Evolutionary conservation across 2,113 vertebrate genomes (phyloP).

Genomic region (Amia ocellicauda): DNA sequence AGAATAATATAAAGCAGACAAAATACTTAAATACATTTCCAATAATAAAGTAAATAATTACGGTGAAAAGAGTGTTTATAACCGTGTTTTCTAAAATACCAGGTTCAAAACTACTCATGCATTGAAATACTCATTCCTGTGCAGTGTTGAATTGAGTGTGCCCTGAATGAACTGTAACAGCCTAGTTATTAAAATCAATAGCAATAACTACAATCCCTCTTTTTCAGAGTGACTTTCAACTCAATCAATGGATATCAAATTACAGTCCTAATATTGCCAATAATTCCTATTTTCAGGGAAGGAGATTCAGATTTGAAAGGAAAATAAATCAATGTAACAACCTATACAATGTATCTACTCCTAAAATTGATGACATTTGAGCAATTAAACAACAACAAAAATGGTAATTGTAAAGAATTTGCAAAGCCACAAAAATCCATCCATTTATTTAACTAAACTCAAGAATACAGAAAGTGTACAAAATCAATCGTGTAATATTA

Average conservation of each 20-base stretch:
- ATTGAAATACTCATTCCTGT: conserved; percentile 20
- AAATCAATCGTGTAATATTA: too few species aligned
- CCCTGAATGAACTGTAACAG: conserved; percentile 65
- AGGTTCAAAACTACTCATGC: not conserved
- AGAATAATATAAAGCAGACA: too few species aligned
- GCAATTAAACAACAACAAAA: not conserved
- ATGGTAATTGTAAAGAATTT: too few species aligned
- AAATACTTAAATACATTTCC: too few species aligned
- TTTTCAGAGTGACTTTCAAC: conserved; percentile 60
- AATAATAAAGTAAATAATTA: too few species aligned
- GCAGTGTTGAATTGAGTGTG: conserved; percentile 40
- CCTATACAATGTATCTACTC: not conserved
- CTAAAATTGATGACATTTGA: conserved; percentile 12
- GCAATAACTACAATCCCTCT: conserved; percentile 70
- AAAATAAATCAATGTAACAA: conserved; percentile 24
- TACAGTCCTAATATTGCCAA: conserved; percentile 50
- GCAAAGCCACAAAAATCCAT: too few species aligned
- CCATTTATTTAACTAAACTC: too few species aligned
- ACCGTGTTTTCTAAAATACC: not conserved
- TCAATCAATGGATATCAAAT: conserved; percentile 71
- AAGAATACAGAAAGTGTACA: too few species aligned
- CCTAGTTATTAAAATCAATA: conserved; percentile 78
- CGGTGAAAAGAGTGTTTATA: not conserved
- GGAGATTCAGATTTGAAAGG: conserved; percentile 35
- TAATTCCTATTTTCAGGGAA: conserved; percentile 54